Percentiles rank a stretch among this genome's conserved stretches.
These are phyloP conservation scores for Planococcus citri DNA, from an alignment of 1,140 invertebrate species.

Conservation along the genomic window DNA sequence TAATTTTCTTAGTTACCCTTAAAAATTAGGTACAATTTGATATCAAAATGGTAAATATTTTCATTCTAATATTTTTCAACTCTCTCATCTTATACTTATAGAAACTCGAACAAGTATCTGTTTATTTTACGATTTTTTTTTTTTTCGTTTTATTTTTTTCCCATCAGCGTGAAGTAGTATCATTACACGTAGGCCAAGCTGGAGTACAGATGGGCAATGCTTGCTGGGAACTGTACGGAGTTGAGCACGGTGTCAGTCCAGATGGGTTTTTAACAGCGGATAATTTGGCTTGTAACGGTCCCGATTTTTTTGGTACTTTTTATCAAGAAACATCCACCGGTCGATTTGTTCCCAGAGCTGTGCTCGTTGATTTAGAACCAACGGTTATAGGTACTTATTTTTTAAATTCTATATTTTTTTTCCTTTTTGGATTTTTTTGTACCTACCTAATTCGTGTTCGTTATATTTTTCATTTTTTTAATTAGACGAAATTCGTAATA, in stretches of 20 bases:
- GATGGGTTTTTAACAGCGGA: slow-evolving; percentile 39
- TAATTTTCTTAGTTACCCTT: no score
- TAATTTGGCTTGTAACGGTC: neutral
- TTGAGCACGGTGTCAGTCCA: slow-evolving; percentile 66
- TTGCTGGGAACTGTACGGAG: slow-evolving; percentile 67
- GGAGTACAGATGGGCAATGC: slow-evolving; percentile 77
- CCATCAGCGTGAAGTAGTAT: slow-evolving; percentile 24
- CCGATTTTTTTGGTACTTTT: slow-evolving; percentile 37
- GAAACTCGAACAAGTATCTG: no score
- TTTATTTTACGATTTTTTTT: no score
- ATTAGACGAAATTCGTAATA: slow-evolving; percentile 51
- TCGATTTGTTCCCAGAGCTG: slow-evolving; percentile 59
- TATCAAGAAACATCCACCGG: slow-evolving; percentile 51
- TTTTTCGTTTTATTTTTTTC: neutral
- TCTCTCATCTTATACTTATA: no score
- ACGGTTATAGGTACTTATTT: slow-evolving; percentile 43
- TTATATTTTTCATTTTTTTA: neutral
- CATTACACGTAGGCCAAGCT: slow-evolving; percentile 43
- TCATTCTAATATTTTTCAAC: no score
- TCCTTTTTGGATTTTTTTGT: neutral
- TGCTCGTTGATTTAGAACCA: slow-evolving; percentile 72
- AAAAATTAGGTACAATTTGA: no score
- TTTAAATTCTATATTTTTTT: neutral
- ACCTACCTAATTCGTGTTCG: no score
- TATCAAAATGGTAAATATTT: no score